Percentiles rank a stretch among this genome's conserved stretches.
phyloP scores from a whole-genome alignment of 2,113 vertebrate genomes.

The Ammodytes marinus region DNA sequence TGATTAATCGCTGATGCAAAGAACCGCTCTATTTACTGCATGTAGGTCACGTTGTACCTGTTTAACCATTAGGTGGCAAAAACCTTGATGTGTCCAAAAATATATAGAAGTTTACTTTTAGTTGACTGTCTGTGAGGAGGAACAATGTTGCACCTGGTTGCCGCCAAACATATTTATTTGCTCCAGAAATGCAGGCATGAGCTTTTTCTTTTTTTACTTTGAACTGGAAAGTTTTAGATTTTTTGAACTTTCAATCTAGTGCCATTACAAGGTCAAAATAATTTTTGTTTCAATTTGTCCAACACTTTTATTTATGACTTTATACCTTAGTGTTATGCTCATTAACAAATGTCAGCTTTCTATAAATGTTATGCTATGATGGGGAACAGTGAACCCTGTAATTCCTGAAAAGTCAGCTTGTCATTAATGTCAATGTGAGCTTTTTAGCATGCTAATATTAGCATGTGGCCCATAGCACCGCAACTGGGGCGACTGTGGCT shows the following conservation, averaged over 20 bases:
- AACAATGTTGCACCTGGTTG: constrained; percentile 54
- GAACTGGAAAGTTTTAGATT: neutral
- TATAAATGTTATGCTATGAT: neutral
- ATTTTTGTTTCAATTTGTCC: too few relatives aligned
- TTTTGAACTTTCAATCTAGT: too few relatives aligned
- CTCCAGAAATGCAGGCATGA: constrained; percentile 25
- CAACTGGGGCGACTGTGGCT: too few relatives aligned
- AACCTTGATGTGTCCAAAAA: constrained; percentile 56
- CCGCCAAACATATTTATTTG: constrained; percentile 52
- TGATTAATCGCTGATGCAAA: constrained; percentile 80
- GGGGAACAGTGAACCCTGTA: neutral
- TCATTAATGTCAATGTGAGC: neutral
- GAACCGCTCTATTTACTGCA: constrained; percentile 76
- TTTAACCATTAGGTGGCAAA: constrained; percentile 48
- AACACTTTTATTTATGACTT: too few relatives aligned
- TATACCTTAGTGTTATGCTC: neutral
- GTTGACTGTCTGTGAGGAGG: constrained; percentile 39
- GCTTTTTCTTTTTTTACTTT: neutral
- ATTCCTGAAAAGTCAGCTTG: neutral
- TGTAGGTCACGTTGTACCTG: constrained; percentile 80
- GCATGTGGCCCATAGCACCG: neutral
- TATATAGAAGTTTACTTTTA: constrained; percentile 59
- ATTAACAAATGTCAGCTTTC: neutral
- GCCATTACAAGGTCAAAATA: too few relatives aligned
- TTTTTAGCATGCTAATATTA: neutral